phyloP scores from a whole-genome alignment of 2,888 invertebrate species.

The Pandemis corylana region DNA sequence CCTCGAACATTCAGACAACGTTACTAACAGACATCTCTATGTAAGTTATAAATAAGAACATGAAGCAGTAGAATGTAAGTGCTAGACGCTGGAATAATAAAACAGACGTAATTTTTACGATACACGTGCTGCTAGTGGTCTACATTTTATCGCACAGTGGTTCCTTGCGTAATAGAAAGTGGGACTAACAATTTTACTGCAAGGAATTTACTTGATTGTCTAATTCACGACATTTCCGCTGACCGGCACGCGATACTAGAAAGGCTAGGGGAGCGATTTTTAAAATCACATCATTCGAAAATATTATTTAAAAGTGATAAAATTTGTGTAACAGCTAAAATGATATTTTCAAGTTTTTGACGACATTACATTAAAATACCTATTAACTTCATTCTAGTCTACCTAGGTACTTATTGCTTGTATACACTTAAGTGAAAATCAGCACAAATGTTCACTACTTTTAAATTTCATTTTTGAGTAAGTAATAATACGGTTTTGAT shows the following conservation, averaged over 20 bases:
- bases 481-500: too few relatives aligned
- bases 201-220: slow-evolving; percentile 22
- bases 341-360: too few relatives aligned
- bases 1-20: slow-evolving; percentile 5
- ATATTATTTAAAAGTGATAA: background rate
- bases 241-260: slow-evolving; percentile 24
- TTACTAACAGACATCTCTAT: slow-evolving; percentile 1
- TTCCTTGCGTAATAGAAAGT: slow-evolving; percentile 20
- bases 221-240: slow-evolving; percentile 14
- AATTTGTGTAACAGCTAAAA: background rate
- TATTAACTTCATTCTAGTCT: too few relatives aligned
- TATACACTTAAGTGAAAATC: too few relatives aligned
- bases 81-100: slow-evolving; percentile 29
- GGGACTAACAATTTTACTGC: slow-evolving; percentile 9
- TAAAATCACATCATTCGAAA: slow-evolving; percentile 6
- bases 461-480: too few relatives aligned
- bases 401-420: too few relatives aligned
- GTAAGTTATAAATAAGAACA: background rate
- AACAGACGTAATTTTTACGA: slow-evolving; percentile 40
- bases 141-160: slow-evolving; percentile 18
- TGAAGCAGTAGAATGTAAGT: slow-evolving; percentile 5
- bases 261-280: background rate
- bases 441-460: too few relatives aligned
- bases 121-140: slow-evolving; percentile 31
- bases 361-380: too few relatives aligned